Evolutionary conservation across 2,113 vertebrate species (phyloP), one percentile per base, ranked within the genome.

Genomic region (Apeltes quadracus): DNA sequence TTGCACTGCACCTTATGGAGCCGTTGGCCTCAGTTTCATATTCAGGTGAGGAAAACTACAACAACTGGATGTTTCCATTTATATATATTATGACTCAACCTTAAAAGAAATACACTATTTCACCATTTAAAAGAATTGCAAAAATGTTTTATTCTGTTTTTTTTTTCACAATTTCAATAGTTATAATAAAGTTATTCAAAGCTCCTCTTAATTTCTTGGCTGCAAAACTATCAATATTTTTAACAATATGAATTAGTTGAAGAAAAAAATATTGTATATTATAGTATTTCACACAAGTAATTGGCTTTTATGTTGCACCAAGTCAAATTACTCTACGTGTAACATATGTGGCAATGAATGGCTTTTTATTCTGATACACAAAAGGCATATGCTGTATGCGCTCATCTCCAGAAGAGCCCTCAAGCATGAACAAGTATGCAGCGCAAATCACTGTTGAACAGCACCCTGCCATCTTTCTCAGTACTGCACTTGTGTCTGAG

Each of bases 401-500:
- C 5, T 5, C 22, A 9, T 50, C 27, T 34, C 9, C 0, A 48
- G 2, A 66, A 11, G 2, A n/a, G 16, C 25, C 1, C 12, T 87
- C 53, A 89, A 64, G 77, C 76, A 66, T 83, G 32, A 58, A 91
- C 11, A 2, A 87, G 23, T 9, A 90, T 44, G 61, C 85, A 84
- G 51, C 41, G 90, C 59, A 90, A 0, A 22, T 32, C 55, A 27
- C 76, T 77, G 83, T 90, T 66, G 27, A 91, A 88, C 39, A 95
- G 18, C 12, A 95, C 63, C 25, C 87, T 95, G 55, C 94, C 95
- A 1, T 94, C 93, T 85, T 89, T 94, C 29, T 85, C 66, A 41
- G 90, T 57, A 84, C 95, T 96, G 87, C 94, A 97, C 79, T 89
- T 93, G 83, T 89, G 91, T 66, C 87, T 92, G 7, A 97, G 88